Conservation (phyloP, 1,140 invertebrate species). For the Bombus terrestris region DNA sequence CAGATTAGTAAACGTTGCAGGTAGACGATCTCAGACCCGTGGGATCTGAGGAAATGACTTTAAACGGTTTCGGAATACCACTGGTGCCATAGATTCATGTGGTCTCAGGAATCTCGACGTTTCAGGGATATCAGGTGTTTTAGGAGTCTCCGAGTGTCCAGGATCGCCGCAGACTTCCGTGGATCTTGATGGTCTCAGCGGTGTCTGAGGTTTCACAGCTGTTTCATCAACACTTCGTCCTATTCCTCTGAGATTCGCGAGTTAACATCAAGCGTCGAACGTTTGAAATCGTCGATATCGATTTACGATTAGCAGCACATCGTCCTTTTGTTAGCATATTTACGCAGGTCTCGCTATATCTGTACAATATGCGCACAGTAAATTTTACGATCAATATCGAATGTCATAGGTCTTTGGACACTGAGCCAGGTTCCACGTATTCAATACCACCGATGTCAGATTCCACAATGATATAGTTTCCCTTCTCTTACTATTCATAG, state of each 20-base stretch:
- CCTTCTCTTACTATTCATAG: not conserved
- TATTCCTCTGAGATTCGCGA: not conserved
- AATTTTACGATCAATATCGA: not conserved
- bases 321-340: not conserved
- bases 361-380: not conserved
- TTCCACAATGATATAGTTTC: not conserved
- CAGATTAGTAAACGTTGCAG: not conserved
- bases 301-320: not conserved
- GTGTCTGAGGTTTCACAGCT: not conserved
- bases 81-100: not conserved
- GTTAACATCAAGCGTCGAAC: too few relatives aligned
- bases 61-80: slow-evolving; percentile 1
- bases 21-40: not conserved
- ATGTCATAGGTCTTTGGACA: not conserved
- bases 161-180: not conserved
- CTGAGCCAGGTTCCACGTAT: not conserved
- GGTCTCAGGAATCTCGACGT: not conserved
- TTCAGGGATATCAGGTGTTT: not conserved
- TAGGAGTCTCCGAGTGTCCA: not conserved
- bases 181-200: not conserved
- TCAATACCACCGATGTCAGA: not conserved
- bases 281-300: not conserved
- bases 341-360: too few relatives aligned
- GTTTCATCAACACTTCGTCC: not conserved
- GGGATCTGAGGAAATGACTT: not conserved